Evolutionary conservation across 2,888 invertebrate species (phyloP), one percentile per base, ranked within the genome.

Genomic region (Drosophila mettleri): DNA sequence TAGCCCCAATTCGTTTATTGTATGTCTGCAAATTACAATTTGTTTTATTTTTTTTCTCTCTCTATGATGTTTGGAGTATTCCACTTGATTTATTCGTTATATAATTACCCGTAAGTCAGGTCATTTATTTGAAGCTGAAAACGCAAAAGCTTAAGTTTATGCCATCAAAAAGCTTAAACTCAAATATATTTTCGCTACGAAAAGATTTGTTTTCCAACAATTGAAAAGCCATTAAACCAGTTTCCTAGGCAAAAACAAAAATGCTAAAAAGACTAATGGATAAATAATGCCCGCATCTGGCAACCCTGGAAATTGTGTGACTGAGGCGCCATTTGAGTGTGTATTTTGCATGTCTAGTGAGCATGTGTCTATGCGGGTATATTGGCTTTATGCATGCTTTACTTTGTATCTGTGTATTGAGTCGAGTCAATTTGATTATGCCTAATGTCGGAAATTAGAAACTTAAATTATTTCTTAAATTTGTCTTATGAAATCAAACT

Each of bases 181-280:
- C 16, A 33, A 41, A 39, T 51, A 49, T 31, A 31, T 29, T 29
- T 46, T 3, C 12, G 6, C 2, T 12, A 6, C 12, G 0, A 12
- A 20, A 9, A 16, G 22, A 34, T 27, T 52, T 38, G 36, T 27
- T 38, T 38, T 5, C 27, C 14, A 54, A 31, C 69, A 54, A 65
- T 57, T 34, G 46, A 74, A 48, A 39, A n/a, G 49, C 41, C 61
- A 52, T 74, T 69, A 58, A 61, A 61, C 7, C 45, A 60, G 46
- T 54, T 61, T 43, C 2, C n/a, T 8, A 24, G 34, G 20, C 22
- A 24, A 49, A 53, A 58, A 51, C 41, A 53, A 31, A 41, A 46
- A 46, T 57, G 18, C 38, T 33, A 29, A 38, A 20, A 20, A 39
- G 57, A 34, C 52, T 63, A 74, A 74, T 68, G 62, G 55, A 48